These are phyloP conservation scores for Miichthys miiuy DNA, from an alignment of 2,797 vertebrate species.

Conservation along the genomic window DNA sequence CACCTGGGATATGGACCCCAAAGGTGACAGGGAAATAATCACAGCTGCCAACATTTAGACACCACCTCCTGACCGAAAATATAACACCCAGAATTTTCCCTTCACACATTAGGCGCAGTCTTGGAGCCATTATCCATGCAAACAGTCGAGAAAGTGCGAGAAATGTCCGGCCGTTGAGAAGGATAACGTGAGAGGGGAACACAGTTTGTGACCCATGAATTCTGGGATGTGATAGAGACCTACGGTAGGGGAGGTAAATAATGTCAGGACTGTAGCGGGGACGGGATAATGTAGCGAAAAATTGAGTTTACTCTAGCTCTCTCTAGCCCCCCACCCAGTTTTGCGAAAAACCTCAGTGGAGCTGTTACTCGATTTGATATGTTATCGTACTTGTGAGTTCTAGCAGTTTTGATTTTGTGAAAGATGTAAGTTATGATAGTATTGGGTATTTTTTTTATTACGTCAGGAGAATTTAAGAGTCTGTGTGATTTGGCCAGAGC, in stretches of 20 bases:
- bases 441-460: conserved; percentile 29
- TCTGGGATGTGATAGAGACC: conserved; percentile 46
- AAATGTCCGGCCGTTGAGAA: not conserved
- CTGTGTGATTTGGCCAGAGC: conserved; percentile 42
- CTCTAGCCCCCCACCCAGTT: conserved; percentile 4
- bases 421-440: conserved; percentile 41
- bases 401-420: conserved; percentile 48
- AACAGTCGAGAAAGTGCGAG: not conserved
- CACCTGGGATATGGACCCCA: conserved; percentile 31
- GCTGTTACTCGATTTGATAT: conserved; percentile 45
- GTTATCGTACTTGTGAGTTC: conserved; percentile 38
- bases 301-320: conserved; percentile 8
- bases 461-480: conserved; percentile 38
- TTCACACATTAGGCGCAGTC: not conserved
- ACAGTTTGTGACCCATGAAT: conserved; percentile 30
- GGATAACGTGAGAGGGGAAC: not conserved
- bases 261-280: not conserved
- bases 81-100: conserved; percentile 1
- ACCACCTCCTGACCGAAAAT: conserved; percentile 8
- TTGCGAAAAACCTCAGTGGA: conserved; percentile 1
- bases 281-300: conserved; percentile 16
- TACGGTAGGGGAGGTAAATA: conserved; percentile 17
- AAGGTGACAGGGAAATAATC: conserved; percentile 32
- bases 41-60: conserved; percentile 26
- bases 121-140: conserved; percentile 3